A percentile compares a stretch with the other conserved stretches of the same genome.
Conservation (phyloP, 2,888 invertebrate species). For the Drosophila suboccidentalis region DNA sequence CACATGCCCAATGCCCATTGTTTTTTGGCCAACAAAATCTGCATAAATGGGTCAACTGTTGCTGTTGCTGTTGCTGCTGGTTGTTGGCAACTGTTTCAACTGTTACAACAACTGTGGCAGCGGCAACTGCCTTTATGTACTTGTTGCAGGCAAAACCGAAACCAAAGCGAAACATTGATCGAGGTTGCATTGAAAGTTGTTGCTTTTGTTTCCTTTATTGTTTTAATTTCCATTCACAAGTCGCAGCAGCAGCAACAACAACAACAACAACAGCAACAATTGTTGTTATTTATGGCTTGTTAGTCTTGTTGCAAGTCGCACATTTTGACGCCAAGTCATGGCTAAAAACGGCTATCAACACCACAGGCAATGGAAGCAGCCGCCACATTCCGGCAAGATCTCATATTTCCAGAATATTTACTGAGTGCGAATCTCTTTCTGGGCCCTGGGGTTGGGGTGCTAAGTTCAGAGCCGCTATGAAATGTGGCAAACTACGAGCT, state of each 20-base stretch:
- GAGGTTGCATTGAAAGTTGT: slow-evolving; percentile 51
- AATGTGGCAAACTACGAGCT: slow-evolving; percentile 51
- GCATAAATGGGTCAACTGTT: slow-evolving; percentile 77
- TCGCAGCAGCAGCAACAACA: slow-evolving; percentile 21
- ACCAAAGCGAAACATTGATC: slow-evolving; percentile 39
- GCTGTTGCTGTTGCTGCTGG: slow-evolving; percentile 15
- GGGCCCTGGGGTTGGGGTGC: slow-evolving; percentile 2
- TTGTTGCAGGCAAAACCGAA: slow-evolving; percentile 57
- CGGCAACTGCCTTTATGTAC: slow-evolving; percentile 64
- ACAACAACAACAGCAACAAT: slow-evolving; percentile 27
- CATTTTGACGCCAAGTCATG: slow-evolving; percentile 61
- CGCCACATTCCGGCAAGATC: slow-evolving; percentile 64
- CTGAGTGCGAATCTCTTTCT: slow-evolving; percentile 56
- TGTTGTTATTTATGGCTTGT: slow-evolving; percentile 62
- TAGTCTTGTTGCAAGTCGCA: slow-evolving; percentile 41
- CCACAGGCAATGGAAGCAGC: slow-evolving; percentile 20
- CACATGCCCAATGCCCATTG: slow-evolving; percentile 59
- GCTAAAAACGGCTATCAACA: slow-evolving; percentile 54
- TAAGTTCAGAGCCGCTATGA: slow-evolving; percentile 64
- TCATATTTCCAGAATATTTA: slow-evolving; percentile 71
- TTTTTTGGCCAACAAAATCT: slow-evolving; percentile 65
- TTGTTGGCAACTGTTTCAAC: slow-evolving; percentile 11
- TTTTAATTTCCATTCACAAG: slow-evolving; percentile 22
- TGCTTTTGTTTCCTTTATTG: slow-evolving; percentile 14
- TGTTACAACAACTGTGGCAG: not conserved